phyloP scores from a whole-genome alignment of 2,888 invertebrate genomes.

The Papilio protenor region DNA sequence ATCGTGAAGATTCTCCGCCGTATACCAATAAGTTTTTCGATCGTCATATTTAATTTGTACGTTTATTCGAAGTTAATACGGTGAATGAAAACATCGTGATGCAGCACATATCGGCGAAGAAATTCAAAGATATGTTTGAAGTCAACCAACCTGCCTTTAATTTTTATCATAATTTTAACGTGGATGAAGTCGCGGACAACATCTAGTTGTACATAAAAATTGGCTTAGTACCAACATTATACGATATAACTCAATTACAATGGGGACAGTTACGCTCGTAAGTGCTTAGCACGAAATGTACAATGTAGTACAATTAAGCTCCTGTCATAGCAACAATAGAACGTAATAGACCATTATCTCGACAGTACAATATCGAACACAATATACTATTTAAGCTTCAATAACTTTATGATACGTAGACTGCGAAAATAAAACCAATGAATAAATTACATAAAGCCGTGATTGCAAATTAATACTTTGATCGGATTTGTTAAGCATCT shows the following conservation, averaged over 20 bases:
- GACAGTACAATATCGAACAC: constrained; percentile 10
- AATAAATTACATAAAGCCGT: neutral
- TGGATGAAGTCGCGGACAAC: too few species aligned
- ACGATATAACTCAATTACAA: constrained; percentile 22
- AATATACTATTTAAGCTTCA: neutral
- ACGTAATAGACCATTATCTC: constrained; percentile 14
- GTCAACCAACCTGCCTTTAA: too few species aligned
- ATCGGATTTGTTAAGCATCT: too few species aligned
- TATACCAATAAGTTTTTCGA: too few species aligned
- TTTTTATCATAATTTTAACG: too few species aligned
- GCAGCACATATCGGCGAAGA: too few species aligned
- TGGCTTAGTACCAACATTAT: constrained; percentile 8
- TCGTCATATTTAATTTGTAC: too few species aligned
- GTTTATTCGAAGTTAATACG: too few species aligned
- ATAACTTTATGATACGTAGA: neutral
- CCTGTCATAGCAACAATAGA: constrained; percentile 29
- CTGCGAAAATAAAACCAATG: neutral
- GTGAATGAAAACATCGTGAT: too few species aligned
- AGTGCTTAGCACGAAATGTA: constrained; percentile 26
- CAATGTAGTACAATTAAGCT: constrained; percentile 32
- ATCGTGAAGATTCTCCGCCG: too few species aligned
- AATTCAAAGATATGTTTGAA: too few species aligned
- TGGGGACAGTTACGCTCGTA: constrained; percentile 24
- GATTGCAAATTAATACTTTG: too few species aligned
- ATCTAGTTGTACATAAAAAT: neutral